phyloP scores from a whole-genome alignment of 2,113 vertebrate species.

The Loxodonta africana region DNA sequence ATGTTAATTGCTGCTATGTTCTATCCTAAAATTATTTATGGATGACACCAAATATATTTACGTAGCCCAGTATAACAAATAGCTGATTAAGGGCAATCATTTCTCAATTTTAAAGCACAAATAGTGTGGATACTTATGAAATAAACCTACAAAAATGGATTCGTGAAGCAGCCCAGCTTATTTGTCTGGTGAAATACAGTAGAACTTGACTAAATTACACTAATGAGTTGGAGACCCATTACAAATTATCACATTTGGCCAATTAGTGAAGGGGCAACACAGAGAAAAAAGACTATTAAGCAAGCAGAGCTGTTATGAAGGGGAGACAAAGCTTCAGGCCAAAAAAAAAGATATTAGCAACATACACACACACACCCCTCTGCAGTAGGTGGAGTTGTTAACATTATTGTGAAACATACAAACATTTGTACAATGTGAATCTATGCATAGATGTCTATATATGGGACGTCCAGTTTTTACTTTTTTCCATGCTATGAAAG shows the following conservation, averaged over 20 bases:
- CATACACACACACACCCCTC: neutral
- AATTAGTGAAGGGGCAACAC: conserved; percentile 68
- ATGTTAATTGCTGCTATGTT: conserved; percentile 66
- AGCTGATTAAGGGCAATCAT: conserved; percentile 76
- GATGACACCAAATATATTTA: conserved; percentile 49
- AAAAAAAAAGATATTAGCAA: neutral
- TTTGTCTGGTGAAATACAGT: conserved; percentile 65
- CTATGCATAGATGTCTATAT: accelerated
- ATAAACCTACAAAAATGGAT: conserved; percentile 49
- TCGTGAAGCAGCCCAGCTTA: neutral
- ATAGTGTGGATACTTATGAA: conserved; percentile 67
- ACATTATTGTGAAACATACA: neutral
- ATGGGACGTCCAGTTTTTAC: neutral
- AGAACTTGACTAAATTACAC: conserved; percentile 73
- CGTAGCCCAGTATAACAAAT: conserved; percentile 65
- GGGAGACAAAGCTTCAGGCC: neutral
- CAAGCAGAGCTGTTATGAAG: conserved; percentile 1
- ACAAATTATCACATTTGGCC: conserved; percentile 72
- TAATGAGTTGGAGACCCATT: conserved; percentile 76
- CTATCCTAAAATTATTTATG: conserved; percentile 65
- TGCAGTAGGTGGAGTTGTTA: neutral
- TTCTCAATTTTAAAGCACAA: conserved; percentile 73
- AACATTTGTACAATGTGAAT: neutral
- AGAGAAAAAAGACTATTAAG: conserved; percentile 35
- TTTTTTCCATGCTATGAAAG: too few species aligned